Evolutionary conservation across 2,888 invertebrate genomes (phyloP).

Genomic region (Cacoxenus indagator): DNA sequence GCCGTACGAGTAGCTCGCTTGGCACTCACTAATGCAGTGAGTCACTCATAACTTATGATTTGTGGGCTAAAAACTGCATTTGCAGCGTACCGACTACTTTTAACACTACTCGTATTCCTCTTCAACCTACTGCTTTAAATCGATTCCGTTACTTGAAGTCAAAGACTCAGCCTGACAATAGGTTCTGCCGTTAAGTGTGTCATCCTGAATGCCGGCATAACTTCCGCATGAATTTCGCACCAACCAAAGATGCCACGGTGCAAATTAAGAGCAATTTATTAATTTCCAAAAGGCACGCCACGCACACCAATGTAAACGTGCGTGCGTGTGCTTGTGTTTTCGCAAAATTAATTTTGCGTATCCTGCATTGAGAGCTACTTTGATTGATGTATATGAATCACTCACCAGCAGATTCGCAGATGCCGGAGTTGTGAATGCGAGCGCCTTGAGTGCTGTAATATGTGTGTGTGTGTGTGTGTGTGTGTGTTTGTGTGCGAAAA

Average conservation of each 20-base stretch:
- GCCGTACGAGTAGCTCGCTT: too few species aligned
- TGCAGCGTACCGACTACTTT: too few species aligned
- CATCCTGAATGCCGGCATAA: not conserved
- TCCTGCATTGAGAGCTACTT: slow-evolving; percentile 8
- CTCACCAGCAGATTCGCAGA: slow-evolving; percentile 12
- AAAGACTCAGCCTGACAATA: too few species aligned
- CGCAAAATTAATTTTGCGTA: slow-evolving; percentile 16
- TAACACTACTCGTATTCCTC: too few species aligned
- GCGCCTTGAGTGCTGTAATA: slow-evolving; percentile 31
- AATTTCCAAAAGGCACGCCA: slow-evolving; percentile 33
- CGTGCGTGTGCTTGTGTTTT: not conserved
- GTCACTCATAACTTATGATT: too few species aligned
- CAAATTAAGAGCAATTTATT: slow-evolving; percentile 32
- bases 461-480: not conserved
- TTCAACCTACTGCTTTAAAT: too few species aligned
- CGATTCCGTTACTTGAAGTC: too few species aligned
- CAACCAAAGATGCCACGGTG: not conserved
- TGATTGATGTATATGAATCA: slow-evolving; percentile 19
- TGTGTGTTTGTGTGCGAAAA: slow-evolving; percentile 29
- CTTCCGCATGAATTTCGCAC: not conserved
- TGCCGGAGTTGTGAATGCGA: not conserved
- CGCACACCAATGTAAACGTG: not conserved
- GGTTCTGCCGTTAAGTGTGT: too few species aligned
- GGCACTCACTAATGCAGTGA: too few species aligned
- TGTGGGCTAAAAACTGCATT: too few species aligned